These are phyloP conservation scores for Pelobates fuscus DNA, from an alignment of 2,113 vertebrate species.

Conservation along the genomic window DNA sequence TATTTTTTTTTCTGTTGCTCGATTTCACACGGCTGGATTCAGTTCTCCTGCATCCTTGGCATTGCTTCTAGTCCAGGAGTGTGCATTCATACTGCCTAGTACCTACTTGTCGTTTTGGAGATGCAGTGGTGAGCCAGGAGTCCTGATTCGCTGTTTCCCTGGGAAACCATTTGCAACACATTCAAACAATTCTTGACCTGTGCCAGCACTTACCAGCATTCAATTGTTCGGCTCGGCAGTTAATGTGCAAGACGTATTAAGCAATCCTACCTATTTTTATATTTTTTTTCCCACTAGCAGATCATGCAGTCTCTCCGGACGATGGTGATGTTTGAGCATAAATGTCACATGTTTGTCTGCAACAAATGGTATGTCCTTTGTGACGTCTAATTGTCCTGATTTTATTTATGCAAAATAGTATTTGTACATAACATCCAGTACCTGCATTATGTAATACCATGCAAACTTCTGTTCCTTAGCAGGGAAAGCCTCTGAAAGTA, in stretches of 20 bases:
- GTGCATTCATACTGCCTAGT: slow-evolving; percentile 51
- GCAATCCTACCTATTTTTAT: not conserved
- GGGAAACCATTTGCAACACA: slow-evolving; percentile 68
- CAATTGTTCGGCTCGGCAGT: slow-evolving; percentile 51
- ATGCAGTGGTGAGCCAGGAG: slow-evolving; percentile 57
- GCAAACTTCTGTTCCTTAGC: not conserved
- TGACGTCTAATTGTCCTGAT: not conserved
- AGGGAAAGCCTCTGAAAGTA: not conserved
- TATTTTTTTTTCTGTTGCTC: not conserved
- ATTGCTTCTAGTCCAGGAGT: slow-evolving; percentile 51
- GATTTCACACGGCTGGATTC: slow-evolving; percentile 31
- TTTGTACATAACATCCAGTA: not conserved
- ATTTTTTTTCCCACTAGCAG: slow-evolving; percentile 21
- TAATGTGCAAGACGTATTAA: slow-evolving; percentile 46
- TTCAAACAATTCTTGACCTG: slow-evolving; percentile 67
- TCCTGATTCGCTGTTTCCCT: slow-evolving; percentile 66
- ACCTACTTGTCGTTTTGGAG: slow-evolving; percentile 56
- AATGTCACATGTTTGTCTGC: slow-evolving; percentile 18
- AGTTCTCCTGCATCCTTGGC: slow-evolving; percentile 43
- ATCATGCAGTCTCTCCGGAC: slow-evolving; percentile 5
- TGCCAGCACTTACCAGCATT: slow-evolving; percentile 54
- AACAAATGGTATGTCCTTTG: not conserved
- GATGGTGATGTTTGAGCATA: slow-evolving; percentile 39
- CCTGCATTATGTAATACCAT: slow-evolving; percentile 11
- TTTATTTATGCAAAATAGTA: not conserved